phyloP scores from a whole-genome alignment of 2,113 vertebrate genomes.

The Struthidea cinerea region DNA sequence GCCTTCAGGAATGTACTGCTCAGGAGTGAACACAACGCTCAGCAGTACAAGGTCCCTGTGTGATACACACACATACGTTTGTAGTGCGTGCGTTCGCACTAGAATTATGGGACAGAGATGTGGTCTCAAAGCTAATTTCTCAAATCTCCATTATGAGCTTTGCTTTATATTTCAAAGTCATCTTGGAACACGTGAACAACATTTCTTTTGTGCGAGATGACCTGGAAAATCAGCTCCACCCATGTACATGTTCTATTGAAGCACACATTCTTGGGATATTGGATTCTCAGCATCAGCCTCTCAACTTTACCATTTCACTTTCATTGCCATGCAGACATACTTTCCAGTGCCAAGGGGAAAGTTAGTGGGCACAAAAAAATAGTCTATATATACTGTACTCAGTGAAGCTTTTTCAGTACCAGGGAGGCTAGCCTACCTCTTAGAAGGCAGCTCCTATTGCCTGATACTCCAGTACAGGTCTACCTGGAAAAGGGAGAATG shows the following conservation, averaged over 20 bases:
- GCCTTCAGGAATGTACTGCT: background rate
- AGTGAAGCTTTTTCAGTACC: background rate
- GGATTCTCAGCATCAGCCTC: background rate
- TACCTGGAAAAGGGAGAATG: background rate
- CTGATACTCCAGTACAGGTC: background rate
- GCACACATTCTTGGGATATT: background rate
- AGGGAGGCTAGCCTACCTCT: background rate
- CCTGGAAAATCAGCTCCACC: background rate
- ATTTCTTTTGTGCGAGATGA: background rate
- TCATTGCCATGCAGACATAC: background rate
- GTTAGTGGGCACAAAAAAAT: background rate
- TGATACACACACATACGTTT: background rate
- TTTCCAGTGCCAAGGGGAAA: background rate
- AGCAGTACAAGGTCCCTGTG: background rate
- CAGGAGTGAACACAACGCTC: accelerated
- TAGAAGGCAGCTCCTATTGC: background rate
- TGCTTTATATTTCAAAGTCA: background rate
- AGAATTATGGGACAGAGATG: background rate
- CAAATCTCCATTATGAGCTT: background rate
- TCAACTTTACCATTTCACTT: background rate
- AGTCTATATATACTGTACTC: background rate
- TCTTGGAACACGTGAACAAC: background rate
- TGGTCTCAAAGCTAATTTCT: background rate
- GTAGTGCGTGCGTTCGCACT: background rate
- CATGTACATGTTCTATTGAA: background rate